Base-by-base conservation (phyloP, 2,888 invertebrate species). In the Lathronympha strigana region DNA sequence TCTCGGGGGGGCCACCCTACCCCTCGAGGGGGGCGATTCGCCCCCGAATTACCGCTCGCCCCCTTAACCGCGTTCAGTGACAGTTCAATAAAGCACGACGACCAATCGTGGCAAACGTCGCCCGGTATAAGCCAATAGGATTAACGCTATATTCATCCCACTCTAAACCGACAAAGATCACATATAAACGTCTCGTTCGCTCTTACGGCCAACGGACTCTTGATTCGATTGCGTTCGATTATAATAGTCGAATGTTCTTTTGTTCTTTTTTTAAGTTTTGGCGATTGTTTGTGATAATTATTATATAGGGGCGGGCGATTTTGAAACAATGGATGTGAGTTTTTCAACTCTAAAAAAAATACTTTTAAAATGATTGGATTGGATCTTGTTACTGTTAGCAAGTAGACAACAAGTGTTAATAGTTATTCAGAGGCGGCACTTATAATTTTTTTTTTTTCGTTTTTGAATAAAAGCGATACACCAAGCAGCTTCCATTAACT, bases 31-130 rank as follows among this genome's bases (percentile, higher is more conserved):
- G 83, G 82, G 80, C 75, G 28, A 71, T 81, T 81, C 84, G 80
- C 87, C 87, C 88, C 88, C 86, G 82, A 89, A 89, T 90, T 88
- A 89, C 88, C 81, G 84, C 81, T 88, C 82, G 78, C 87, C 89
- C 86, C 90, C 89, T 85, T 83, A 89, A 88, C 89, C 87, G 82
- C 88, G 83, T 86, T 88, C 90, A 88, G 89, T 91, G 92, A 91
- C 91, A 91, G 90, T 91, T 90, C 90, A 92, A 90, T 91, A 91
- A 87, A 88, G 88, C 90, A 90, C 83, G 74, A 80, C 88, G 88
- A 91, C 92, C 92, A 92, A 92, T 92, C 90, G 83, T 79, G 84
- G 90, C 91, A 92, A 92, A 92, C 89, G 89, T 92, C 92, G 92
- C 83, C 85, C 76, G 80, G 86, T 91, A 88, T 92, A 92, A 91